Base-by-base conservation (phyloP, 2,888 invertebrate genomes). In the Oeneis ivallda region DNA sequence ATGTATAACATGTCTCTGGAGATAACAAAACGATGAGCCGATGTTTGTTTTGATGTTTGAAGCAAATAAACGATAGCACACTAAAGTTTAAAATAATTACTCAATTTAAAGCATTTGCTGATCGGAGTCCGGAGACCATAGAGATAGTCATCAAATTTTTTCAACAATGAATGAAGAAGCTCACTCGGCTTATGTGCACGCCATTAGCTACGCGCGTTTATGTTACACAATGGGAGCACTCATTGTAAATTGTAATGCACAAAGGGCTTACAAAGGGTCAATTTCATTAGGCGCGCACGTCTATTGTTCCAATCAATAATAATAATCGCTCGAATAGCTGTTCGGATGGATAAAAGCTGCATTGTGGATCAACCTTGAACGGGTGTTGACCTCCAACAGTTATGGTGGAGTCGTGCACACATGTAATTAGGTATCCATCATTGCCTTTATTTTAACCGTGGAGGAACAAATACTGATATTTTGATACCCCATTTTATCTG, bases 161-260 rank as follows among this genome's bases (percentile, higher is more conserved):
- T 49, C n/a, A n/a, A n/a, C 49, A 52, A 32, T 54, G 37, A 54
- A 53, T 15, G 15, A 1, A 54, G 54, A 37, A n/a, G 34, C 52
- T 32, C 85, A 81, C 80, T 73, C 79, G 82, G 76, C 85, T 89
- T 87, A 87, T 81, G 79, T 76, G 81, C 84, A 81, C 82, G 79
- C 86, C 86, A 87, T 87, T 87, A 87, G 83, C 73, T 78, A 76
- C 79, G 75, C 78, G 82, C 82, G 34, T 43, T 62, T 26, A n/a
- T 43, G 50, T 43, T 11, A 13, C 62, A 54, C 62, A 53, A 53
- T 43, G 53, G 43, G 32, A 13, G 26, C 15, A 11, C 17, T 61
- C 82, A 85, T 85, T 87, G 85, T 85, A 79, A 79, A 85, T 85
- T 87, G 85, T 85, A 79, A 79, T 79, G 78, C 78, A 73, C 75